phyloP scores from a whole-genome alignment of 2,888 invertebrate species.

The Elysia crispata region DNA sequence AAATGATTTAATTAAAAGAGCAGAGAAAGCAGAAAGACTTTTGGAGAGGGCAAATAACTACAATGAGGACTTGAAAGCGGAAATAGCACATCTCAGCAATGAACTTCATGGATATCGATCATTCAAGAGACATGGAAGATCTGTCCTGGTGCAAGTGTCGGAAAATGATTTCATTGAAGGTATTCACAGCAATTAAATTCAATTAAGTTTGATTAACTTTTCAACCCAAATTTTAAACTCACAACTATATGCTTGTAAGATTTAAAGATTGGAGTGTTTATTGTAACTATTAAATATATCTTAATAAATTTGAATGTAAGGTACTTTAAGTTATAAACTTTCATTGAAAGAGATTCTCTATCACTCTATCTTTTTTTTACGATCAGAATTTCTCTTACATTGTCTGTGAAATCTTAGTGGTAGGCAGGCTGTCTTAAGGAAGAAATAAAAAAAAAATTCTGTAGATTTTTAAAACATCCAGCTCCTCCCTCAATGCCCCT shows the following conservation, averaged over 20 bases:
- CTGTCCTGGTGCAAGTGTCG: constrained; percentile 25
- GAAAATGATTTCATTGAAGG: constrained; percentile 42
- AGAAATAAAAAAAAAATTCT: too few species aligned
- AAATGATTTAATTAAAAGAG: neutral
- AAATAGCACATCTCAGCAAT: constrained; percentile 63
- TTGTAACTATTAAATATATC: too few species aligned
- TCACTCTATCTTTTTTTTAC: neutral
- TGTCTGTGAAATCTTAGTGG: too few species aligned
- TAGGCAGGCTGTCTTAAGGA: too few species aligned
- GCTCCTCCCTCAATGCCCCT: too few species aligned
- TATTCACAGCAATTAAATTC: neutral
- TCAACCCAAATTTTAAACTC: too few species aligned
- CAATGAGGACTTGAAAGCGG: constrained; percentile 62
- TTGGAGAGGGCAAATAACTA: constrained; percentile 59
- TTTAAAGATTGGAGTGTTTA: too few species aligned
- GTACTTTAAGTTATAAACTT: too few species aligned
- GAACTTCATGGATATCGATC: constrained; percentile 58
- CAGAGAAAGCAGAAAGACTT: constrained; percentile 23
- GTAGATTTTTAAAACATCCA: too few species aligned
- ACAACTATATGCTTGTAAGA: too few species aligned
- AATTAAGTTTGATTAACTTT: neutral
- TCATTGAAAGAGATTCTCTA: too few species aligned
- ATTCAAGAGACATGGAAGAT: constrained; percentile 34
- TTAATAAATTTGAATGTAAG: too few species aligned
- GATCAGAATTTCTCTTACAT: neutral